Evolutionary conservation across 2,113 vertebrate species (phyloP).

Genomic region (Urocitellus parryii): DNA sequence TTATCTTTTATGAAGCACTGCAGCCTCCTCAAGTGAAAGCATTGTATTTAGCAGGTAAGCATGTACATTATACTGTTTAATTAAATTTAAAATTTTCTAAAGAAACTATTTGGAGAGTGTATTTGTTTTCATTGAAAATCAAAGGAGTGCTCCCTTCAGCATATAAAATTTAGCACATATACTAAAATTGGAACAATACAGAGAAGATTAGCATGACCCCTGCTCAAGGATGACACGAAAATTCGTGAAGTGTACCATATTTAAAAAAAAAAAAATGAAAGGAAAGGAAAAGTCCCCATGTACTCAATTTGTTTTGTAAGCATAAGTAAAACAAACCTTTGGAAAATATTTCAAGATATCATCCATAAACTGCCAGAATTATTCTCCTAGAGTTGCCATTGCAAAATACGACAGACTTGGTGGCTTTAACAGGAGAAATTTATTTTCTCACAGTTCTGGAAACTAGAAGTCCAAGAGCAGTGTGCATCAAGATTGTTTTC

Average conservation of each 20-base stretch:
- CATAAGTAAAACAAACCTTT: conserved; percentile 31
- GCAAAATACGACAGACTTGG: not conserved
- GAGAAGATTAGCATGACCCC: too few relatives aligned
- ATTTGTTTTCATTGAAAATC: conserved; percentile 46
- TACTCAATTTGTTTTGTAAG: not conserved
- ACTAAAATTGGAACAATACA: too few relatives aligned
- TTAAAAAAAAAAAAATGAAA: not conserved
- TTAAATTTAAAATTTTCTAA: not conserved
- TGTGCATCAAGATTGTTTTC: not conserved
- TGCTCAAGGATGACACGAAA: too few relatives aligned
- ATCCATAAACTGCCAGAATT: not conserved
- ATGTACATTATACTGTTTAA: not conserved
- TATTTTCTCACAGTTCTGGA: conserved; percentile 25
- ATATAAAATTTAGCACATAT: too few relatives aligned
- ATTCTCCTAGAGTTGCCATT: not conserved
- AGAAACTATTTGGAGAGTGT: conserved; percentile 12
- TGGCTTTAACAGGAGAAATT: conserved; percentile 14
- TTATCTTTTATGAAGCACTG: conserved; percentile 95
- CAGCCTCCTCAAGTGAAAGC: conserved; percentile 93
- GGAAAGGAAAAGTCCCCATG: not conserved
- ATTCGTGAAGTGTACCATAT: too few relatives aligned
- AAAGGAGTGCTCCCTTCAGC: not conserved
- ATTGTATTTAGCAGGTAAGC: conserved; percentile 93
- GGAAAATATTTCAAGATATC: not conserved
- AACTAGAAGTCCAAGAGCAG: not conserved